phyloP scores from a whole-genome alignment of 2,888 invertebrate genomes.

The Oasisia sp. region DNA sequence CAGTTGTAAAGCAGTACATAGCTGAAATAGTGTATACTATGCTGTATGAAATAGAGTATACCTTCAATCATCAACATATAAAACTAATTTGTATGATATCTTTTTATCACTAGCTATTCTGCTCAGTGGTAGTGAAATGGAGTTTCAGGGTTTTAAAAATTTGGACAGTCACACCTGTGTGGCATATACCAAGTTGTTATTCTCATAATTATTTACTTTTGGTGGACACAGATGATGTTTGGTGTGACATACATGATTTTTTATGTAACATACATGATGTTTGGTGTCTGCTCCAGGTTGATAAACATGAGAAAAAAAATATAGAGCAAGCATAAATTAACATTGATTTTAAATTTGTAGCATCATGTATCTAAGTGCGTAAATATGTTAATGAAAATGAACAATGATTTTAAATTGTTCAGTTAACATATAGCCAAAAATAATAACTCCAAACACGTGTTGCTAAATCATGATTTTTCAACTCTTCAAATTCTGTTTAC shows the following conservation, averaged over 20 bases:
- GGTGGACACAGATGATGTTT: neutral
- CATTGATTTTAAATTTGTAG: neutral
- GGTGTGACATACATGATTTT: neutral
- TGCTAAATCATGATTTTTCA: conserved; percentile 20
- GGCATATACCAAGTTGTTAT: no score
- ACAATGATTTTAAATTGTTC: neutral
- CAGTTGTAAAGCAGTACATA: neutral
- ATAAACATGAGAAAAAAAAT: neutral
- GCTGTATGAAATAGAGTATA: conserved; percentile 7
- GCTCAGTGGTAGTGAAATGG: conserved; percentile 19
- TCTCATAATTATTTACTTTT: neutral
- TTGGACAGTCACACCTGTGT: no score
- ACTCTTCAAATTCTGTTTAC: neutral
- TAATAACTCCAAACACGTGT: neutral
- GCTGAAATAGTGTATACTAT: no score
- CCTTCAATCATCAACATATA: conserved; percentile 1
- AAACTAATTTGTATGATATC: conserved; percentile 14
- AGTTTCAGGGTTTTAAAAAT: neutral
- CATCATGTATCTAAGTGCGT: neutral
- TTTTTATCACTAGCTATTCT: conserved; percentile 2
- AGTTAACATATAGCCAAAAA: neutral
- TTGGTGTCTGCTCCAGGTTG: neutral
- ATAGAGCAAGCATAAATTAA: neutral
- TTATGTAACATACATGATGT: neutral
- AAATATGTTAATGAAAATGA: neutral